Base-by-base conservation (phyloP, 2,113 vertebrate species). In the Crotalus horridus region DNA sequence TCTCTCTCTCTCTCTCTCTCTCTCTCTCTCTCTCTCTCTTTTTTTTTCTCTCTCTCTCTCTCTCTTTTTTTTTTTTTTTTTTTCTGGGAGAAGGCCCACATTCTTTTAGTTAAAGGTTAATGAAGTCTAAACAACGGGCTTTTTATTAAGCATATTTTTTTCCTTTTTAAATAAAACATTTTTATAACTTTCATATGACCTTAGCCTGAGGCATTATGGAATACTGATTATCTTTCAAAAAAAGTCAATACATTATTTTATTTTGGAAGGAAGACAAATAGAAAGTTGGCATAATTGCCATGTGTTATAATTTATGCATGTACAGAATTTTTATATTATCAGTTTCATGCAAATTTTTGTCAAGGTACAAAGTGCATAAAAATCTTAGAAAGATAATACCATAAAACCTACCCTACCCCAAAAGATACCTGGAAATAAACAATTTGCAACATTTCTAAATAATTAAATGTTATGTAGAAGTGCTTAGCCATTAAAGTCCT, bases 131-230 rank as follows among this genome's bases (percentile, higher is more conserved):
- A 33, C 46, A 81, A 48, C 81, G 51, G 24, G 23, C 53, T 74
- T 0, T 87, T 53, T 0, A 1, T 0, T 81, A 39, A 91, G 0
- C 20, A 94, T 88, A 20, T 1, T 13, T 39, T 0, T n/a, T 0
- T 51, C 1, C 56, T 1, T 90, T 43, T 39, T 64, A 59, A 64
- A 26, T 43, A 54, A 15, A 3, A 86, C 58, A 39, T 92, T 20
- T 55, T 93, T 1, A 0, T 51, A 21, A 87, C 91, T 92, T 64
- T 56, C 29, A 26, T 3, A 69, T 85, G 64, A 13, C 3, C 88
- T 54, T 87, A 58, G 3, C 2, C 91, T 53, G 56, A 88, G 17
- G 20, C 13, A 23, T 4, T 89, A 69, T 55, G 24, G 0, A 0
- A 64, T 9, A 11, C 39, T 91, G 23, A n/a, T 91, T 91, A 58